Base-by-base conservation (phyloP, 2,888 invertebrate species). In the Smittia sp. region DNA sequence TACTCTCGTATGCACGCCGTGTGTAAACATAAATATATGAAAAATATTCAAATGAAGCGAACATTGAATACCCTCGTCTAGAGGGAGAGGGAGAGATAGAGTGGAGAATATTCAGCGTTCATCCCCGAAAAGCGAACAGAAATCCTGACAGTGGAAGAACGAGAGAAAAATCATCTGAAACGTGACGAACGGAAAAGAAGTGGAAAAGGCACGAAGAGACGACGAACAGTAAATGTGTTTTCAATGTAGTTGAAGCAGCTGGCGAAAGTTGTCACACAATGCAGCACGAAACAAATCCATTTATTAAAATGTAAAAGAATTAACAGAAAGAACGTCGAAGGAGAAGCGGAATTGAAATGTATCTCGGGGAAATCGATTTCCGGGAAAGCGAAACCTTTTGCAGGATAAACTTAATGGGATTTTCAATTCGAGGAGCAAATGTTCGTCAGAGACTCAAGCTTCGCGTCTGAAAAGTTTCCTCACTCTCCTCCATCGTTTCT, bases 11-110 rank as follows among this genome's bases (percentile, higher is more conserved):
- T 68, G 68, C 68, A 68, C 39, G 68, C 46, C 68, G 68, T 68
- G 68, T 68, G 46, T 68, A 68, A 68, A 68, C 68, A 68, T 68
- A 68, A 68, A 68, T 68, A 68, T 68, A 68, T 68, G 68, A 68
- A 39, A 68, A 68, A 68, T 68, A 68, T 68, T 68, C 68, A 68
- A 68, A 68, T 68, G 68, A 68, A 68, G 39, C 68, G 58, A 18
- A 58, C 46, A 41, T 25, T 22, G 46, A 46, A 46, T 22, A 41
- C 41, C 39, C 20, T 27, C 20, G 24, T 39, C 18, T 65, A 25
- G 9, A 20, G 15, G 41, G 41, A 22, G 41, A 11, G 46, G 13
- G 46, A 46, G 11, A 22, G 41, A 15, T 18, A 38, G 39, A 41
- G 25, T n/a, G 39, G 22, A 39, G 66, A 66, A 27, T 20, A 32